Base-by-base conservation (phyloP, 2,113 vertebrate genomes). In the Clinocottus analis region DNA sequence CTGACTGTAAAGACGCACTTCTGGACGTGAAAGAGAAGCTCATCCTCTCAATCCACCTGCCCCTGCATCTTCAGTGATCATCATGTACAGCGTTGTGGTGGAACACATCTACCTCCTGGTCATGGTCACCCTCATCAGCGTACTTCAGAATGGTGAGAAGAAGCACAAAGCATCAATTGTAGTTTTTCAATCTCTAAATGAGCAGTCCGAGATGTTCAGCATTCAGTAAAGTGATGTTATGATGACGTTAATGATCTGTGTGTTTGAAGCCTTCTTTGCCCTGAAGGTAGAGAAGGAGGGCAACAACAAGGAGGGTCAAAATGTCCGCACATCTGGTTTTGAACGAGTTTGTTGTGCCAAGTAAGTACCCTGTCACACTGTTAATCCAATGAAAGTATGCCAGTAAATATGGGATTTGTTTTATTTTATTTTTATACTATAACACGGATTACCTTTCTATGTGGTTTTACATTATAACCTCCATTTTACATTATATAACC, bases 281-380 rank as follows among this genome's bases (percentile, higher is more conserved):
- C 93, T 93, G 78, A 98, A 97, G 91, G 94, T 99, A 64, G 97
- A 99, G 59, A 95, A 95, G 23, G 97, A 97, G 86, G 95, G 96
- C 91, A 96, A 89, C 79, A n/a, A n/a, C n/a, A n/a, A n/a, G n/a
- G n/a, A n/a, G n/a, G 76, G 56, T 10, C 83, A 91, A 4, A 93
- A 93, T 0, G 71, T 84, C 12, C 93, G 93, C 8, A 85, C 93
- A 0, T 75, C 95, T 0, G 87, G 93, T 66, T 97, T 97, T 2
- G 96, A 98, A 17, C 93, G 97, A 0, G 95, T 98, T 75, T 96
- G 94, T 72, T 97, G 96, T 76, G 97, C 97, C 91, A 98, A 95
- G 97, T 99, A 90, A 97, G 97, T 97, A 19, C 29, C 45, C 27
- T 35, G 62, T 10, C 5, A 62, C 16, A 13, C 4, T 47, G 27